Evolutionary conservation across 2,888 invertebrate species (phyloP).

Genomic region (Ochropleura plecta): DNA sequence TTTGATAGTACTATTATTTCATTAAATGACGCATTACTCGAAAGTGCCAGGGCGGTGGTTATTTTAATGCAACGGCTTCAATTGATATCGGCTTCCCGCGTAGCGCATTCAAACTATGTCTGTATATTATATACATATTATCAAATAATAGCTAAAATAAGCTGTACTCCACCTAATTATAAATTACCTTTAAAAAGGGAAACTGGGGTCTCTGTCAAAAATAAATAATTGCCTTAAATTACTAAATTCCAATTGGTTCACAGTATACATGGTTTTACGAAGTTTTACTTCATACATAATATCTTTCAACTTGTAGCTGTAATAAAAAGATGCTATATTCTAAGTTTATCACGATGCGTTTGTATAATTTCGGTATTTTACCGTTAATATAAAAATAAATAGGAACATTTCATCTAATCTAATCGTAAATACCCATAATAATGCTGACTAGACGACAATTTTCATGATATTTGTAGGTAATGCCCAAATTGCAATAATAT

Average conservation of each 20-base stretch:
- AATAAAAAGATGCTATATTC: slow-evolving; percentile 1
- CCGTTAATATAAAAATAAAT: slow-evolving; percentile 17
- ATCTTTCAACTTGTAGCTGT: slow-evolving; percentile 17
- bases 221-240: slow-evolving; percentile 78
- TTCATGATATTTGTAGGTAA: slow-evolving; percentile 8
- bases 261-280: slow-evolving; percentile 33
- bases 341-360: slow-evolving; percentile 2
- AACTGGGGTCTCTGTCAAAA: slow-evolving; percentile 89
- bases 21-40: slow-evolving; percentile 74
- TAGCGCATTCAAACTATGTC: slow-evolving; percentile 81
- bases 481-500: background rate
- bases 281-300: slow-evolving; percentile 1
- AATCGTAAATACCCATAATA: slow-evolving; percentile 18
- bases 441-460: slow-evolving; percentile 34
- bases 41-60: slow-evolving; percentile 81
- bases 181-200: slow-evolving; percentile 90
- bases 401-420: background rate
- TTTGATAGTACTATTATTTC: slow-evolving; percentile 69
- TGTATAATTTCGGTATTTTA: background rate
- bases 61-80: slow-evolving; percentile 78
- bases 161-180: slow-evolving; percentile 82
- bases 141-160: slow-evolving; percentile 81
- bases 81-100: slow-evolving; percentile 78
- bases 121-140: slow-evolving; percentile 72
- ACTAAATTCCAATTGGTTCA: slow-evolving; percentile 52